Evolutionary conservation across 2,797 vertebrate genomes (phyloP), one percentile per base, ranked within the genome.

Genomic region (Onychomys arenicola): DNA sequence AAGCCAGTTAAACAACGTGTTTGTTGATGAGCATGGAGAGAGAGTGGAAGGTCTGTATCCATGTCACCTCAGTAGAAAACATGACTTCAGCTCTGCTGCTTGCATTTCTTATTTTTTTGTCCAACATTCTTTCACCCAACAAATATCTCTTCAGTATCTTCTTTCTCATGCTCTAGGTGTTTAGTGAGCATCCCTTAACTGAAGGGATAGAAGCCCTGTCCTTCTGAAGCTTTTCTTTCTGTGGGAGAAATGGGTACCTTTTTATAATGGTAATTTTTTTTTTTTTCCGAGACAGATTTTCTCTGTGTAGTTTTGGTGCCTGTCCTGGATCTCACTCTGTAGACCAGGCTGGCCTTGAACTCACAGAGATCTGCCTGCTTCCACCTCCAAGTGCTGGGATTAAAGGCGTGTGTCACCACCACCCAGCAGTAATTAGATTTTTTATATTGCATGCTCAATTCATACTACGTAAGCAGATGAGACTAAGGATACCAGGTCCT

Each of bases 61-160:
- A 6, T 93, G 57, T 94, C 40, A 87, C 46, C 89, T 12, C 23
- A 32, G 11, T 52, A 89, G 67, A 90, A 73, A 95, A 94, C 57
- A 83, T 67, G 80, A n/a, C 75, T 89, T 86, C 46, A 63, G 25
- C 65, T 23, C 27, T 71, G 9, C 49, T 40, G 25, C 71, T 88
- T 90, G 32, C 10, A 1, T 61, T 32, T 57, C 34, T 25, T 52
- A 11, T 13, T 49, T 84, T 71, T 94, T 80, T 81, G 32, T 52
- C 4, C 37, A 40, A 27, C 59, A 57, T 75, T 90, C 52, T 76
- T 67, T 88, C 69, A 63, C 23, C 71, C 16, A 73, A 17, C 40
- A 95, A 63, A 29, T 73, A 78, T 67, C 81, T 82, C 49, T 37
- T 55, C 25, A 87, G 29, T 90, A 65, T 21, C 14, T 71, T 76